Percentiles rank a stretch among this genome's conserved stretches.
Evolutionary conservation across 2,113 vertebrate species (phyloP).

Genomic region (Athene cunicularia): DNA sequence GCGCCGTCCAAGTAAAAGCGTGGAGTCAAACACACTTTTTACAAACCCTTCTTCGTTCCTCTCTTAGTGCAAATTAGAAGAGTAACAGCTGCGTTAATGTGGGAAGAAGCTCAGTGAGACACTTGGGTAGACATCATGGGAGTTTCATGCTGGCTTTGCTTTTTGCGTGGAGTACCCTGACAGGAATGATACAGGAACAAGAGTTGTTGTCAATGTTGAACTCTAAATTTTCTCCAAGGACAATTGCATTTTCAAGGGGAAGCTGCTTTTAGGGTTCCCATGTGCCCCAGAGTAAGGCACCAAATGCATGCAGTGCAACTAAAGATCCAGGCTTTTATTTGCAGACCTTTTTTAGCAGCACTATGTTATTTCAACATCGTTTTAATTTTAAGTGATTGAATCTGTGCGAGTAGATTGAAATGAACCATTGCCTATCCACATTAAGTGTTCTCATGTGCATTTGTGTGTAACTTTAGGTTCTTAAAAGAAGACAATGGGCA

Average conservation of each 20-base stretch:
- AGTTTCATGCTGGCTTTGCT: neutral
- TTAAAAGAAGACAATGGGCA: conserved; percentile 61
- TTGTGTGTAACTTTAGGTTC: conserved; percentile 40
- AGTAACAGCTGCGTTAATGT: neutral
- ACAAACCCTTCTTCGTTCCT: neutral
- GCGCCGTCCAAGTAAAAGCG: rapidly evolving
- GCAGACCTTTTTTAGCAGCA: neutral
- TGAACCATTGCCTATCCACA: neutral
- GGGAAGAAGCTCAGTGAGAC: neutral
- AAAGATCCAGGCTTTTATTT: neutral
- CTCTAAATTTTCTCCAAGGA: neutral
- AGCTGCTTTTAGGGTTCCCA: neutral
- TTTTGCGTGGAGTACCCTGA: rapidly evolving
- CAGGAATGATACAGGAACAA: neutral
- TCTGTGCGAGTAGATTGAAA: neutral
- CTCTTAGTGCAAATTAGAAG: neutral
- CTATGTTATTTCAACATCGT: neutral
- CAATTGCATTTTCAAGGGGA: neutral
- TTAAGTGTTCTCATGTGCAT: neutral
- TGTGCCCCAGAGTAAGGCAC: neutral
- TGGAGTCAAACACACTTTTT: neutral
- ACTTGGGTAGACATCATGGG: neutral
- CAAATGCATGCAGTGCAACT: neutral
- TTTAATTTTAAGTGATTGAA: neutral
- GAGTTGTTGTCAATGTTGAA: neutral